Percentiles rank a stretch among this genome's conserved stretches.
phyloP scores from a whole-genome alignment of 2,888 invertebrate genomes.

The Pristionchus entomophagus region DNA sequence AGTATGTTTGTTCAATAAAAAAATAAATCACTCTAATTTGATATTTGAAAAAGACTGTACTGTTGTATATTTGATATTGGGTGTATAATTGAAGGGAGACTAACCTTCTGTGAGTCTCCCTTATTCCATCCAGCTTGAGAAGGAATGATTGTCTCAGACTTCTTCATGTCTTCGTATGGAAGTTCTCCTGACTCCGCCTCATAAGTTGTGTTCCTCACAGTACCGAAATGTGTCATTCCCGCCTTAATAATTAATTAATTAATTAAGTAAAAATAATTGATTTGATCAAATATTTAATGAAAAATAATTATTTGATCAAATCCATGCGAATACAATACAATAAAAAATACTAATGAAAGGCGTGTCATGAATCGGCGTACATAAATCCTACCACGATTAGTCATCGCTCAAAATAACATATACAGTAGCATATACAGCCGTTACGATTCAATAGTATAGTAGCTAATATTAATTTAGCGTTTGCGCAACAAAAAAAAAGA shows the following conservation, averaged over 20 bases:
- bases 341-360: too few species aligned
- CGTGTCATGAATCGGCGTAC: too few species aligned
- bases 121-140: constrained; percentile 76
- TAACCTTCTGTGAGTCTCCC: constrained; percentile 75
- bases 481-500: too few species aligned
- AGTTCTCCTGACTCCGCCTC: constrained; percentile 75
- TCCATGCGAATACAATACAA: not conserved
- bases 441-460: too few species aligned
- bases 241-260: not conserved
- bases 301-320: not conserved
- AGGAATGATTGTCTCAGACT: constrained; percentile 75
- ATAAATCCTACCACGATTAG: too few species aligned
- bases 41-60: too few species aligned
- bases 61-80: too few species aligned
- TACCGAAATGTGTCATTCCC: constrained; percentile 69
- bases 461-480: too few species aligned
- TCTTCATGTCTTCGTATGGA: constrained; percentile 75
- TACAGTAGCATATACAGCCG: too few species aligned
- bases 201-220: constrained; percentile 74
- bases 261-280: not conserved
- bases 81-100: not conserved
- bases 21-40: too few species aligned
- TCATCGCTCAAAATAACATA: too few species aligned
- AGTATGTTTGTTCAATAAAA: too few species aligned
- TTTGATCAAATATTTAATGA: not conserved